Percentiles rank a stretch among this genome's conserved stretches.
phyloP scores from a whole-genome alignment of 2,888 invertebrate species.

The Rhagonycha fulva region DNA sequence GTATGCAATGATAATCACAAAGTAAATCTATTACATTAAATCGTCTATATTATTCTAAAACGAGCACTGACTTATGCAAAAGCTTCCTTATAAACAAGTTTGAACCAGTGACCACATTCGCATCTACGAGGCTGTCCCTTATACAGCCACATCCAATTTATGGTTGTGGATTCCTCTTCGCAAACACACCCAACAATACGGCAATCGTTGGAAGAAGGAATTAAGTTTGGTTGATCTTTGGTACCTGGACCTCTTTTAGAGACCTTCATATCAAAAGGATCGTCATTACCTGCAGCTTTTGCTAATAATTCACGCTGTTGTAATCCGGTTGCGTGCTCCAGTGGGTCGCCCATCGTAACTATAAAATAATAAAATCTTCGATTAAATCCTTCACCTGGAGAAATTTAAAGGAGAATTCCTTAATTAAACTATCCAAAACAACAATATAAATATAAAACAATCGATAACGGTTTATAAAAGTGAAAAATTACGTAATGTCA shows the following conservation, averaged over 20 bases:
- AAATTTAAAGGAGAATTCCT: not conserved
- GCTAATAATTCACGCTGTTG: slow-evolving; percentile 90
- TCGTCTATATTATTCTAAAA: slow-evolving; percentile 43
- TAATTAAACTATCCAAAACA: not conserved
- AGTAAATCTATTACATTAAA: slow-evolving; percentile 41
- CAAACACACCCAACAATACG: slow-evolving; percentile 95
- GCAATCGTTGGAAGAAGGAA: slow-evolving; percentile 88
- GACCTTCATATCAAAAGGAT: slow-evolving; percentile 84
- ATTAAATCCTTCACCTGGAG: not conserved
- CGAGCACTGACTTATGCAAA: slow-evolving; percentile 57
- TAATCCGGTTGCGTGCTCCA: slow-evolving; percentile 92
- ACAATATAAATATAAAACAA: not conserved
- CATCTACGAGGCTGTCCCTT: slow-evolving; percentile 89
- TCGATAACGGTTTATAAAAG: not conserved
- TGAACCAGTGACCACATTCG: slow-evolving; percentile 97
- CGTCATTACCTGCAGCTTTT: slow-evolving; percentile 83
- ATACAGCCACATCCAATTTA: slow-evolving; percentile 96
- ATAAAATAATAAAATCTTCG: slow-evolving; percentile 34
- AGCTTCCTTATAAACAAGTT: slow-evolving; percentile 78
- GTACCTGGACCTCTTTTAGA: slow-evolving; percentile 80
- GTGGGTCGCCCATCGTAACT: slow-evolving; percentile 81
- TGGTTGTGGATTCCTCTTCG: slow-evolving; percentile 87
- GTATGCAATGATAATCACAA: slow-evolving; percentile 27
- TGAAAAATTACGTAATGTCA: slow-evolving; percentile 49
- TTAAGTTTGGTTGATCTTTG: slow-evolving; percentile 81